These are phyloP conservation scores for Cyaniris semiargus DNA, from an alignment of 2,888 invertebrate species.

Conservation along the genomic window DNA sequence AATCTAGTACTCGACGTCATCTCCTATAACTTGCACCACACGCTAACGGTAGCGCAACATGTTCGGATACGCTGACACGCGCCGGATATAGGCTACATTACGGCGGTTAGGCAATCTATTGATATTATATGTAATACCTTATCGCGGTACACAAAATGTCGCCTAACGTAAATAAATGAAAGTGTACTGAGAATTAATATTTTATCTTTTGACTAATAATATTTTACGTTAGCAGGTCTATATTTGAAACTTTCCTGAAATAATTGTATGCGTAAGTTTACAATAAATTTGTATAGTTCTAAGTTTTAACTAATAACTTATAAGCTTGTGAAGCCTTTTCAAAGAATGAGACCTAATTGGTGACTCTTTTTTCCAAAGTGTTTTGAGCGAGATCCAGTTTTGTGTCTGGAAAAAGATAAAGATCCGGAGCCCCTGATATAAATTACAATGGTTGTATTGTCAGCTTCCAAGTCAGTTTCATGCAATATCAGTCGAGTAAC, in stretches of 20 bases:
- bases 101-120: conserved; percentile 34
- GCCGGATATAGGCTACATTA: conserved; percentile 50
- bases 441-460: too few relatives aligned
- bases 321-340: too few relatives aligned
- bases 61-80: conserved; percentile 48
- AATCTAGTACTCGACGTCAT: neutral
- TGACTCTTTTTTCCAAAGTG: neutral
- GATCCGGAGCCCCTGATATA: neutral
- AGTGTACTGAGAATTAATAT: neutral
- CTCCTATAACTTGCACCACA: conserved; percentile 47
- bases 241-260: neutral
- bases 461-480: too few relatives aligned
- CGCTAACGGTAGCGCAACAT: conserved; percentile 50
- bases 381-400: neutral
- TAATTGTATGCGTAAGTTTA: too few relatives aligned
- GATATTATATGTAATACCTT: conserved; percentile 17
- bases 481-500: neutral
- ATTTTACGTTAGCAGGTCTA: too few relatives aligned
- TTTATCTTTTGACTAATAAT: neutral
- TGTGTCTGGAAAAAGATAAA: neutral
- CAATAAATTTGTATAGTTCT: too few relatives aligned
- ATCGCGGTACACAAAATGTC: neutral
- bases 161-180: neutral
- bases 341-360: too few relatives aligned
- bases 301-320: too few relatives aligned